Evolutionary conservation across 2,888 invertebrate genomes (phyloP).

Genomic region (Yponomeuta evonymella): DNA sequence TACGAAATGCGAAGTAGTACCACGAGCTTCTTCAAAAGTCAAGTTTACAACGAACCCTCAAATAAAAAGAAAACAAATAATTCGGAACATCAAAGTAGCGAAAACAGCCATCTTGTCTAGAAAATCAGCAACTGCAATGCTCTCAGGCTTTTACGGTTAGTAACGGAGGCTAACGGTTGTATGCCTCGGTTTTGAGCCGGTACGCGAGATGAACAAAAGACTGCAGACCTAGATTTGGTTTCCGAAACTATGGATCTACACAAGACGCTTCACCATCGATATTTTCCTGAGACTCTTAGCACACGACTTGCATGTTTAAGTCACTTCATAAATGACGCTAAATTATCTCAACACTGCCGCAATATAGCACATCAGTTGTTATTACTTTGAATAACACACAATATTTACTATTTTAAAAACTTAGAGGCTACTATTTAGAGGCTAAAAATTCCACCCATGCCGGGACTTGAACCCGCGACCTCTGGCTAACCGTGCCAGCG

Average conservation of each 20-base stretch:
- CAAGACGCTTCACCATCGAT: no score
- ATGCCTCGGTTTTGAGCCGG: background rate
- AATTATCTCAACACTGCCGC: no score
- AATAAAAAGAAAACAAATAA: background rate
- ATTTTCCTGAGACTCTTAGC: no score
- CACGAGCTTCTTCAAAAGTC: background rate
- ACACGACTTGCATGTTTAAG: no score
- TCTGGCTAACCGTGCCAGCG: no score
- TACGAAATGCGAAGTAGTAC: background rate
- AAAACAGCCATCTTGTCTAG: background rate
- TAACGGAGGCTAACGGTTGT: conserved; percentile 4
- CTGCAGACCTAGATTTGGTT: conserved; percentile 1
- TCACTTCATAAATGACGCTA: no score
- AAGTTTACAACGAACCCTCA: background rate
- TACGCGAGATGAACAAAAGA: conserved; percentile 2
- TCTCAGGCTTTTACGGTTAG: conserved; percentile 3
- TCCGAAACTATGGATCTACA: background rate
- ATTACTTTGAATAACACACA: no score
- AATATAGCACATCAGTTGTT: no score
- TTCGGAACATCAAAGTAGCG: background rate
- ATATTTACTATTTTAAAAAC: no score
- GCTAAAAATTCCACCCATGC: no score
- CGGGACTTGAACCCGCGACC: no score
- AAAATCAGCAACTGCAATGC: conserved; percentile 7
- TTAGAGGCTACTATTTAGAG: no score